phyloP scores from a whole-genome alignment of 2,888 invertebrate species.

The Hydrotaea cyrtoneurina region DNA sequence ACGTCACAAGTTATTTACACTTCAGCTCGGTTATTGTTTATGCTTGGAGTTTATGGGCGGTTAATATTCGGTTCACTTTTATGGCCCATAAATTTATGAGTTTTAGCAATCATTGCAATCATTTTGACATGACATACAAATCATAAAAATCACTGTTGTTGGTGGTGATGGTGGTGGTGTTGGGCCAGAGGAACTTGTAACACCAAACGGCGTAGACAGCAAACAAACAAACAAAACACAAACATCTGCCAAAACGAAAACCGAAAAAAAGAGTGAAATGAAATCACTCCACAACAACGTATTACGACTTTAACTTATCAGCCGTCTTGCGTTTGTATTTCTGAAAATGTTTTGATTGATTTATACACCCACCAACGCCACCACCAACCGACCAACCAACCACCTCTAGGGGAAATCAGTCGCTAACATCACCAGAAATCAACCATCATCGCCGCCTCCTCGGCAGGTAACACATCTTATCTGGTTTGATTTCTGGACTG shows the following conservation, averaged over 20 bases:
- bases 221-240: not conserved
- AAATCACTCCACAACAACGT: not conserved
- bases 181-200: not conserved
- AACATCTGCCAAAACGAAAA: constrained; percentile 3
- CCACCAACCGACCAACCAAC: too few relatives aligned
- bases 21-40: constrained; percentile 57
- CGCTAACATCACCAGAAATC: constrained; percentile 32
- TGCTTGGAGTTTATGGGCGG: not conserved
- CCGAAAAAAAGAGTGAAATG: not conserved
- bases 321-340: not conserved
- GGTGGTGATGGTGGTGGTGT: not conserved
- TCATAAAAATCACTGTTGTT: constrained; percentile 20
- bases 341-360: constrained; percentile 56
- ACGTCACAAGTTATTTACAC: constrained; percentile 51
- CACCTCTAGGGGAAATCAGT: constrained; percentile 45
- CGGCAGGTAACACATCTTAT: constrained; percentile 57
- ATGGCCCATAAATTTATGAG: constrained; percentile 52
- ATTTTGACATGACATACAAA: constrained; percentile 13
- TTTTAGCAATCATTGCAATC: constrained; percentile 36
- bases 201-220: not conserved
- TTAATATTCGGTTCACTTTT: constrained; percentile 42
- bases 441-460: constrained; percentile 2
- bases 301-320: constrained; percentile 26
- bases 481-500: not conserved
- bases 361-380: constrained; percentile 50